Conservation (phyloP, 2,888 invertebrate genomes). For the Bombyx huttoni region DNA sequence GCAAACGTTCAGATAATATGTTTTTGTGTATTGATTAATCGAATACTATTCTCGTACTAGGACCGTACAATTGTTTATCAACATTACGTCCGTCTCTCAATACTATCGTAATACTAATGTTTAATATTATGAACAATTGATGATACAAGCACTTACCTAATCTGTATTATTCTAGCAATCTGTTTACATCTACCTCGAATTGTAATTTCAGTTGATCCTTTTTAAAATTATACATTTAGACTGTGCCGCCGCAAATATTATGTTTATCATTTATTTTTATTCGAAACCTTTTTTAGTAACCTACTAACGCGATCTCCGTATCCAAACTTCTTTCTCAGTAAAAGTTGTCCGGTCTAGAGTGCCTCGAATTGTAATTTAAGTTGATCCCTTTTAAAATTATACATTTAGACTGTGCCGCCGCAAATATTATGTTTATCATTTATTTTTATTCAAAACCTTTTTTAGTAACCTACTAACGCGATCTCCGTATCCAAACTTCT, state of each 20-base stretch:
- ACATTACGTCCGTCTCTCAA: slow-evolving; percentile 25
- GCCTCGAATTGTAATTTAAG: not conserved
- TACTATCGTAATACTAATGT: slow-evolving; percentile 31
- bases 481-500: too few species aligned
- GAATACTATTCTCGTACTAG: not conserved
- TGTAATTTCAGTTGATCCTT: not conserved
- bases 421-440: not conserved
- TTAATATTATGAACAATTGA: slow-evolving; percentile 34
- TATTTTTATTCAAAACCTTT: not conserved
- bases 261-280: not conserved
- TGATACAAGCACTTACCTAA: slow-evolving; percentile 49
- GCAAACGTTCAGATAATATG: not conserved
- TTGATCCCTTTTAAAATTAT: not conserved
- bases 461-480: not conserved
- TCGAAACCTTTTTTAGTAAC: not conserved
- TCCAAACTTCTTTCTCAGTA: too few species aligned
- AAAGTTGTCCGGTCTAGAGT: too few species aligned
- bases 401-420: not conserved
- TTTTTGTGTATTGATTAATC: too few species aligned
- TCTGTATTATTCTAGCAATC: slow-evolving; percentile 8
- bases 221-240: not conserved
- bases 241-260: not conserved
- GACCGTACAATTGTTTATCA: slow-evolving; percentile 29
- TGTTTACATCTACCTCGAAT: not conserved
- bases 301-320: not conserved